Evolutionary conservation across 2,888 invertebrate species (phyloP), one percentile per base, ranked within the genome.

Genomic region (Carterocephalus palaemon): DNA sequence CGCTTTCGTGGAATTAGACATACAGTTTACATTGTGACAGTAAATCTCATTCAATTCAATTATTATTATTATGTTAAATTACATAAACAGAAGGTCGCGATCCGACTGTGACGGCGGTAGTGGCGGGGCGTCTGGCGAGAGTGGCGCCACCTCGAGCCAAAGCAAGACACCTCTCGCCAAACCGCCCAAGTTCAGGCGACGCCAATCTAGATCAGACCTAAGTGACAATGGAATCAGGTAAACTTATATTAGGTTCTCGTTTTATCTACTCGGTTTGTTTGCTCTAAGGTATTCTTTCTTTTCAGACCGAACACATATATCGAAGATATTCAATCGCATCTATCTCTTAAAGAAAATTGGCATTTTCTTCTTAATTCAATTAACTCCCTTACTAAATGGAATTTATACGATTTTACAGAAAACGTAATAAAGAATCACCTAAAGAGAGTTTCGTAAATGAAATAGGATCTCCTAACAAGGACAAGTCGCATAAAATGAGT

Each of bases 51-150:
- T n/a, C n/a, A n/a, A n/a, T n/a, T n/a, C n/a, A n/a, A n/a, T n/a
- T n/a, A n/a, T n/a, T n/a, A n/a, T n/a, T n/a, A n/a, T n/a, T n/a
- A n/a, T n/a, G n/a, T n/a, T 5, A 17, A 9, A 13, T 22, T 23
- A 31, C n/a, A 39, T 15, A 13, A 10, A 19, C 51, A 85, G 85
- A 52, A 70, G 78, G 42, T 49, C 71, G 7, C 70, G 78, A 16
- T 79, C 82, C 2, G 83, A 82, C 48, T 81, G 77, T 49, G 85
- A 84, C 29, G 85, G 76, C 4, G 85, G 80, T 5, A 84, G 84
- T 51, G 84, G 70, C 10, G 80, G 75, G 10, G 84, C 81, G 0
- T 86, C 86, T 0, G 86, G 71, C 1, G 86, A 86, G 43, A 86
- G 86, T 55, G 83, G 81, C 7, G 84, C 85, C 15, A 82, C 85